Base-by-base conservation (phyloP, 2,113 vertebrate species). In the Actinemys pallida region DNA sequence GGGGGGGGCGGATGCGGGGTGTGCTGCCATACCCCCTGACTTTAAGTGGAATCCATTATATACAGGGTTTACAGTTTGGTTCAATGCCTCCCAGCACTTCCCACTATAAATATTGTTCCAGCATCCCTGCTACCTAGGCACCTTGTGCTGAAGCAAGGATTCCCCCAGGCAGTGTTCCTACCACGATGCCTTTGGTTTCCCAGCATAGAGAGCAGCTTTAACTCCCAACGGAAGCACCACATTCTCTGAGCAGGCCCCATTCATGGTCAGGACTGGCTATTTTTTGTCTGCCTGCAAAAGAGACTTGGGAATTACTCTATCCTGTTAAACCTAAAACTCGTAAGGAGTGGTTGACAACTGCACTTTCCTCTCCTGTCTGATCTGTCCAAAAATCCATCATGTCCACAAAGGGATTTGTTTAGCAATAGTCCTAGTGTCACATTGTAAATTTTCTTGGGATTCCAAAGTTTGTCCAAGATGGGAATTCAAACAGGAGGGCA, bases 371-470 rank as follows among this genome's bases (percentile, higher is more conserved):
- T 10, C n/a, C 52, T 13, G 11, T 25, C 80, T 54, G 35, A 25
- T 25, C 20, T 16, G 19, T 39, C 50, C 31, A 52, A 54, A 52
- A n/a, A 54, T 20, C 50, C 50, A 24, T 19, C 35, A 49, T 24
- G 35, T 53, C 50, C n/a, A 72, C 76, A 8, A 45, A 50, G 42
- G 11, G 2, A 9, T 2, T 27, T 0, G 0, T 53, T 85, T 90
- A 69, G 81, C 31, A 85, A 10, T n/a, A 50, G 47, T 81, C 35
- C 56, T 86, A 0, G 0, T 0, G 0, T 78, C 80, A 16, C 53
- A 39, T 49, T 4, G 0, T n/a, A 27, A 35, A 81, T 1, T 0
- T 45, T 52, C 53, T 29, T 45, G 62, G 24, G 65, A 45, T 78
- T 35, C 12, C 52, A 47, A 31, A 25, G 11, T 90, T 78, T 62